Base-by-base conservation (phyloP, 2,113 vertebrate genomes). In the Dascyllus trimaculatus region DNA sequence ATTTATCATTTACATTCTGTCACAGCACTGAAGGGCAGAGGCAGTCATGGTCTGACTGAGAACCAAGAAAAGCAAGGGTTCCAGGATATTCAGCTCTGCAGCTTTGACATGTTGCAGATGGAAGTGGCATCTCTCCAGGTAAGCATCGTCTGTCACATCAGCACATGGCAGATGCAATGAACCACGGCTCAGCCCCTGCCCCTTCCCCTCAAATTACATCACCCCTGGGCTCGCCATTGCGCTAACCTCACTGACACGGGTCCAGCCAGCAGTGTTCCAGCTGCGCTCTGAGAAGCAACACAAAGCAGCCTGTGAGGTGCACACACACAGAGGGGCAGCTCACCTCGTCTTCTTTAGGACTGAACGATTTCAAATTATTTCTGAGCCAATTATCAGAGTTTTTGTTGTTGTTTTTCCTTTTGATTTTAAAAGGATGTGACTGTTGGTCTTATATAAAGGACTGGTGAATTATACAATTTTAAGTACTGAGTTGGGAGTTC, bases 81-180 rank as follows among this genome's bases (percentile, higher is more conserved):
- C 67, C 65, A 53, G 29, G 29, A 46, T 40, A 1, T 64, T 32
- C 75, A 49, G 52, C 6, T 26, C 45, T 69, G 22, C 32, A 48
- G 54, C 51, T 58, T 40, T 69, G 84, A 80, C 78, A 76, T 66
- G 46, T 19, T 56, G 54, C 71, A 82, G 67, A 84, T 81, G 81
- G 75, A 73, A 76, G 17, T 67, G 56, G 67, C 75, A 76, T 64
- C 43, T 65, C 45, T 84, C 74, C 67, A 81, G 78, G 65, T 86
- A 63, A 43, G 64, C 43, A 46, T 75, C 70, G 75, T 76, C 75
- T 66, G 87, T 75, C 84, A 78, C 32, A 60, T 72, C 66, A 54
- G 72, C 74, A 61, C 60, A 71, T 51, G 58, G 53, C 26, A 56
- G 62, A 61, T 0, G 71, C 70, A 61, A 0, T 70, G 80, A 81